A percentile compares a stretch with the other conserved stretches of the same genome.
phyloP scores from a whole-genome alignment of 2,797 vertebrate species.

The Rhynchotus rufescens region DNA sequence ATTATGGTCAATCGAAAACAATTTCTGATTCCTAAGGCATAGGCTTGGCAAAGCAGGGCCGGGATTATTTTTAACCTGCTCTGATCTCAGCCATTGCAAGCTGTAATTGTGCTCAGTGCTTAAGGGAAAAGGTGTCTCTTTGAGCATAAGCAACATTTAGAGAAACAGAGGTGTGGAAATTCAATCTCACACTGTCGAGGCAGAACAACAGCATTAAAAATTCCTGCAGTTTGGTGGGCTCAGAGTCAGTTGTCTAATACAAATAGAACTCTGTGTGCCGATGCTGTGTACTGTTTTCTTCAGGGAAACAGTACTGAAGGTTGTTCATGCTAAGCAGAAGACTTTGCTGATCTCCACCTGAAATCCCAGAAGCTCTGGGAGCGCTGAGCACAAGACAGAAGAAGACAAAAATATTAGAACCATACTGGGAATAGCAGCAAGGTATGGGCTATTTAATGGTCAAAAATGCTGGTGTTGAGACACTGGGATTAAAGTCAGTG shows the following conservation, averaged over 20 bases:
- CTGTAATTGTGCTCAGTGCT: neutral
- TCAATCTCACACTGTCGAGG: neutral
- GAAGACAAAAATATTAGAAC: conserved; percentile 14
- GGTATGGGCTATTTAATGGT: neutral
- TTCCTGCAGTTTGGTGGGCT: neutral
- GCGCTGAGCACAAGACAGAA: conserved; percentile 27
- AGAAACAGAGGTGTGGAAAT: conserved; percentile 24
- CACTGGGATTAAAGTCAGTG: neutral
- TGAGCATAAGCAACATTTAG: neutral
- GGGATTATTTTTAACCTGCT: neutral
- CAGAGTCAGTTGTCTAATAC: conserved; percentile 1
- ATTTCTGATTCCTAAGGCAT: neutral
- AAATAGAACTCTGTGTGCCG: conserved; percentile 8
- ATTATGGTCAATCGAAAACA: neutral
- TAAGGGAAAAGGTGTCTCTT: neutral
- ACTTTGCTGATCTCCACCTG: conserved; percentile 34
- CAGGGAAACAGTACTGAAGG: conserved; percentile 11
- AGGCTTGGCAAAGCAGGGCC: neutral
- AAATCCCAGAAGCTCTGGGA: conserved; percentile 29
- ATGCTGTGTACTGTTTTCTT: neutral
- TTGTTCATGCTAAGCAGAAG: conserved; percentile 37
- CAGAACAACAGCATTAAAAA: conserved; percentile 37
- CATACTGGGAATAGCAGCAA: neutral
- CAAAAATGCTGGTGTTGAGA: neutral
- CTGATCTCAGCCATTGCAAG: neutral